Evolutionary conservation across 2,113 vertebrate species (phyloP), one percentile per base, ranked within the genome.

Genomic region (Dendrocopos noguchii): DNA sequence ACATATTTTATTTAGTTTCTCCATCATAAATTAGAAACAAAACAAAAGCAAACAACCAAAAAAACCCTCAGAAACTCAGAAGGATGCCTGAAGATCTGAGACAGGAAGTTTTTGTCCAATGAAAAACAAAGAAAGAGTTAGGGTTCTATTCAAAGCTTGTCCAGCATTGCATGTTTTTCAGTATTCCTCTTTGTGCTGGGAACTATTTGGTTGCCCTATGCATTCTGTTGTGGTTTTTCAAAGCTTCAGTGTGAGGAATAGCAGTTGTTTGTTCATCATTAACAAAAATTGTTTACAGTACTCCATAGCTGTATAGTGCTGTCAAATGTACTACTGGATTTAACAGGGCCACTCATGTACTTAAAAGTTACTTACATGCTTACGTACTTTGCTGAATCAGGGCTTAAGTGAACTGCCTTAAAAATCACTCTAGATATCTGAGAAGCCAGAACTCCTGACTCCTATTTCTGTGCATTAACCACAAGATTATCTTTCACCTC

Each of bases 321-420:
- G 50, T 55, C 92, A 77, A 87, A 78, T 68, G 72, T 44, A 83
- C 60, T 44, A 57, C 72, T 50, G 52, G 73, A 85, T 94, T 92
- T 64, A 89, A 82, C 76, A 83, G 65, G 57, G 76, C 18, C 33
- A 77, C 68, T 96, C 89, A 47, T 36, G 65, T 61, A 72, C 84
- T 96, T 82, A 65, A 16, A 59, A 81, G 65, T 64, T 91, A 67
- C 64, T 89, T 59, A 21, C 44, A 63, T 93, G 94, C 92, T 95
- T 91, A 90, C 91, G 87, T 90, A 85, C 60, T 92, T 92, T 94
- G 91, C 84, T 96, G 84, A 91, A 95, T 94, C 92, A 84, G 92
- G 79, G 82, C 89, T 93, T 94, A 92, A 96, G 61, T 57, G 82
- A 94, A 75, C 61, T 80, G 79, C 76, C 65, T 91, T 91, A 60